Evolutionary conservation across 2,797 vertebrate species (phyloP).

Genomic region (Pseudochirops cupreus): DNA sequence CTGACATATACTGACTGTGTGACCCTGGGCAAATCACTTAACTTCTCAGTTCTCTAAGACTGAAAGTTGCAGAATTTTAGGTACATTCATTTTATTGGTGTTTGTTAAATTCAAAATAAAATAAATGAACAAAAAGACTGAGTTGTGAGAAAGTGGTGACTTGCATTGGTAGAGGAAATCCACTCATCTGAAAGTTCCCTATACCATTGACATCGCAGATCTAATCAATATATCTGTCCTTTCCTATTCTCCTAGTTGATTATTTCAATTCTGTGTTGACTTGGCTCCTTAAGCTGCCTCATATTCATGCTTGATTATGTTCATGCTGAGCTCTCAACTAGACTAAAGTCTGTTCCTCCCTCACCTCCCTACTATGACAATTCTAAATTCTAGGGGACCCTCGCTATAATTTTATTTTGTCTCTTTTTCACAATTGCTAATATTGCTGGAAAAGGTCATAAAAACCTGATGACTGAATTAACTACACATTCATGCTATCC

Average conservation of each 20-base stretch:
- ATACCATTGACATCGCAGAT: neutral
- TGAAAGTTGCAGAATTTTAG: neutral
- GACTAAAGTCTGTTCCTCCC: neutral
- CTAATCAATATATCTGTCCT: neutral
- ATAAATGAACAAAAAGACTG: neutral
- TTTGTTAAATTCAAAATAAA: neutral
- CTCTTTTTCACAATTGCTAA: neutral
- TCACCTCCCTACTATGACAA: neutral
- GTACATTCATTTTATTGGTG: neutral
- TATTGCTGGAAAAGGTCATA: neutral
- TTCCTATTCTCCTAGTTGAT: neutral
- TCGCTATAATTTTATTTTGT: neutral
- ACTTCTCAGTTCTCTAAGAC: neutral
- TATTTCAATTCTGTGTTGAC: neutral
- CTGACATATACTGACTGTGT: neutral
- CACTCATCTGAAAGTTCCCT: neutral
- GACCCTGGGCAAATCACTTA: neutral
- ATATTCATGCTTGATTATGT: neutral
- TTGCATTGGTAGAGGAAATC: neutral
- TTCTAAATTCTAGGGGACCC: neutral
- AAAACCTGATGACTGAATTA: neutral
- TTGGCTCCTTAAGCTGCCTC: neutral
- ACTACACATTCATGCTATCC: neutral
- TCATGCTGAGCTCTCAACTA: neutral
- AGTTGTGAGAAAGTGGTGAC: neutral